phyloP scores from a whole-genome alignment of 2,797 vertebrate genomes.

The Euthynnus affinis region DNA sequence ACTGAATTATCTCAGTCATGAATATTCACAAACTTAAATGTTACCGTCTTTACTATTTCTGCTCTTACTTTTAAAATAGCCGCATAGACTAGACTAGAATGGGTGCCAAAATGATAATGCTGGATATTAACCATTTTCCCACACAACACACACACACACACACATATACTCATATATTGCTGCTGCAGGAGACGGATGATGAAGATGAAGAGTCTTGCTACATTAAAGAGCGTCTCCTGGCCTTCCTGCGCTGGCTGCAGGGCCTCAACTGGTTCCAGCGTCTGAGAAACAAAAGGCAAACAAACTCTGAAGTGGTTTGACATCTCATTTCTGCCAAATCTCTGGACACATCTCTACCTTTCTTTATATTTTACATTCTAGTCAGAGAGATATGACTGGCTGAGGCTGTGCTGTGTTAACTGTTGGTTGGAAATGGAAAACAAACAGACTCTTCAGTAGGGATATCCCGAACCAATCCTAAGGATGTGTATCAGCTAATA shows the following conservation, averaged over 20 bases:
- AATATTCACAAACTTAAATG: too few relatives aligned
- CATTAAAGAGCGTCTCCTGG: constrained; percentile 84
- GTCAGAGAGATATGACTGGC: background rate
- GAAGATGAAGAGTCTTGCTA: constrained; percentile 84
- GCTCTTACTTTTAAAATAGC: too few relatives aligned
- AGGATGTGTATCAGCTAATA: too few relatives aligned
- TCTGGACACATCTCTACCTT: constrained; percentile 64
- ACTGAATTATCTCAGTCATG: too few relatives aligned
- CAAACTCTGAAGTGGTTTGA: constrained; percentile 78
- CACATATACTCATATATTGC: constrained; percentile 64
- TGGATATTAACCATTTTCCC: constrained; percentile 9
- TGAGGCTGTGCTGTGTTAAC: constrained; percentile 7
- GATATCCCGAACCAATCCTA: too few relatives aligned
- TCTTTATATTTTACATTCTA: background rate
- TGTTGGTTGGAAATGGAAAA: too few relatives aligned
- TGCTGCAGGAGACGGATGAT: constrained; percentile 76
- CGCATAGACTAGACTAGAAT: background rate
- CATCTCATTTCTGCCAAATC: constrained; percentile 44
- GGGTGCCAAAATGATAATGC: constrained; percentile 3
- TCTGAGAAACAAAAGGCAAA: constrained; percentile 91
- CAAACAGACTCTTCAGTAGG: too few relatives aligned
- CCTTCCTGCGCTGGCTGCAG: constrained; percentile 87
- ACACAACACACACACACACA: constrained; percentile 3
- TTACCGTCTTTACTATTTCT: too few relatives aligned
- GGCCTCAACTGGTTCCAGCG: constrained; percentile 81